Evolutionary conservation across 2,888 invertebrate genomes (phyloP).

Genomic region (Deroplatys truncata): DNA sequence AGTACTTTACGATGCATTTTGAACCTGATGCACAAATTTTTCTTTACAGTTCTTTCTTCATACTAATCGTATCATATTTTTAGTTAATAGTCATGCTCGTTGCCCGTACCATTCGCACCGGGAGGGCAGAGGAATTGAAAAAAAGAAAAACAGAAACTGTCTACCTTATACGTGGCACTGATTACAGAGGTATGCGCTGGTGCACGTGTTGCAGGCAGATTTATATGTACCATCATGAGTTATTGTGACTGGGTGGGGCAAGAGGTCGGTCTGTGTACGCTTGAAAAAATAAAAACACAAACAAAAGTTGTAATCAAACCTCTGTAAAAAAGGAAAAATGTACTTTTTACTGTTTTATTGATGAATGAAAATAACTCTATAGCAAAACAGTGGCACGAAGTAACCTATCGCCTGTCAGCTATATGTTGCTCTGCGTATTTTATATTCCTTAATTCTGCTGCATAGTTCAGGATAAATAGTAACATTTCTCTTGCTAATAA

Average conservation of each 20-base stretch:
- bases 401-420: not conserved
- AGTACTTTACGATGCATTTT: no score
- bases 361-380: not conserved
- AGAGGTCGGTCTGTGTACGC: not conserved
- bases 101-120: not conserved
- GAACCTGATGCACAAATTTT: no score
- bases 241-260: not conserved
- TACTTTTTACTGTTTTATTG: not conserved
- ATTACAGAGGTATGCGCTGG: not conserved
- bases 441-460: not conserved
- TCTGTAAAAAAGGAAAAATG: not conserved
- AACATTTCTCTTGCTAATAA: no score
- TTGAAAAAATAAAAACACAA: not conserved
- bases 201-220: not conserved
- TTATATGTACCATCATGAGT: not conserved
- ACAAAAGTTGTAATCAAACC: no score
- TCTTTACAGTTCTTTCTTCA: no score
- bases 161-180: not conserved
- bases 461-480: no score
- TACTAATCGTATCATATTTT: no score
- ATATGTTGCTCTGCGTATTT: not conserved
- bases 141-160: not conserved
- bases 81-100: not conserved
- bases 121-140: not conserved
- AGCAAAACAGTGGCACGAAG: not conserved